Percentiles rank a stretch among this genome's conserved stretches.
These are phyloP conservation scores for Spodoptera picta DNA, from an alignment of 2,888 invertebrate genomes.

Conservation along the genomic window DNA sequence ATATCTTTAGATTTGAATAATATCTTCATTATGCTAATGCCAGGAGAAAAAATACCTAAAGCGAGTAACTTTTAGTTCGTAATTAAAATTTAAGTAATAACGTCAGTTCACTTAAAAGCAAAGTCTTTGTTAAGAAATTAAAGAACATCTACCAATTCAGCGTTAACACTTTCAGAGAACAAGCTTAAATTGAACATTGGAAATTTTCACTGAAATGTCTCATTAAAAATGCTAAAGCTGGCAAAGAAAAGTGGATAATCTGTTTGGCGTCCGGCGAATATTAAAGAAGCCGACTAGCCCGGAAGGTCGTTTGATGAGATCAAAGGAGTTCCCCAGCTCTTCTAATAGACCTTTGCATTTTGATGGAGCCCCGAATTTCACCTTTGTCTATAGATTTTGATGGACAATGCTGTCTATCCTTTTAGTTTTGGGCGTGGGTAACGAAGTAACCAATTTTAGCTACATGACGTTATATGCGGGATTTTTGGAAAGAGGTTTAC, in stretches of 20 bases:
- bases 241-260: slow-evolving; percentile 84
- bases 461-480: too few relatives aligned
- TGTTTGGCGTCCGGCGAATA: slow-evolving; percentile 80
- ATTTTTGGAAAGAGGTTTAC: too few relatives aligned
- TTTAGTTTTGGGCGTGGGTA: slow-evolving; percentile 15
- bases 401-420: slow-evolving; percentile 15
- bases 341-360: slow-evolving; percentile 83
- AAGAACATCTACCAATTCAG: slow-evolving; percentile 50
- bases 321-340: slow-evolving; percentile 77
- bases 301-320: slow-evolving; percentile 79
- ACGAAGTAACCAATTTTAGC: slow-evolving; percentile 1
- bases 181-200: slow-evolving; percentile 67
- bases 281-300: slow-evolving; percentile 78
- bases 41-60: neutral
- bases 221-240: slow-evolving; percentile 83
- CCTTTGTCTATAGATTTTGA: slow-evolving; percentile 39
- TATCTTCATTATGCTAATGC: neutral
- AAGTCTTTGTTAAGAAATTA: slow-evolving; percentile 44
- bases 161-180: slow-evolving; percentile 59
- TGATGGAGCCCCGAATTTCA: slow-evolving; percentile 60
- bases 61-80: neutral
- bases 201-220: slow-evolving; percentile 74
- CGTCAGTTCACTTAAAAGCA: slow-evolving; percentile 19
- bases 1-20: too few relatives aligned
- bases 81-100: slow-evolving; percentile 15